phyloP scores from a whole-genome alignment of 2,888 invertebrate genomes.

The Lissonota sp. region DNA sequence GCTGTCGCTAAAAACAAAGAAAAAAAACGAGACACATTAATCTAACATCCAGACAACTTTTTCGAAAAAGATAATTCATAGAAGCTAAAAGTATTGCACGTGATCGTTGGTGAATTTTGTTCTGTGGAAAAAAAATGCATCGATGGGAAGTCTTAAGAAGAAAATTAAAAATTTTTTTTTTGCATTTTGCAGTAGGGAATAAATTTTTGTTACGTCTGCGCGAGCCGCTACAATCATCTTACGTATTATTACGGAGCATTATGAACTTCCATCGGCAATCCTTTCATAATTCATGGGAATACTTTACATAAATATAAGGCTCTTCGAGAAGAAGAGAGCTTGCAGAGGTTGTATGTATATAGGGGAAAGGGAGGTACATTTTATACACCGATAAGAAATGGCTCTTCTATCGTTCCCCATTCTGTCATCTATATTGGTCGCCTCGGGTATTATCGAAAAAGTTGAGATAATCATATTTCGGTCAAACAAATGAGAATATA shows the following conservation, averaged over 20 bases:
- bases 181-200: too few relatives aligned
- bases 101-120: too few relatives aligned
- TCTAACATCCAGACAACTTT: not conserved
- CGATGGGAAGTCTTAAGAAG: too few relatives aligned
- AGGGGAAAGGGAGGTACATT: too few relatives aligned
- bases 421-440: slow-evolving; percentile 2
- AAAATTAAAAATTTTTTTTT: too few relatives aligned
- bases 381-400: slow-evolving; percentile 29
- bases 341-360: slow-evolving; percentile 4
- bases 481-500: slow-evolving; percentile 20
- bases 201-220: not conserved
- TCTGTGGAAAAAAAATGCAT: too few relatives aligned
- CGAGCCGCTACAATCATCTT: not conserved
- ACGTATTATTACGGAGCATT: slow-evolving; percentile 22
- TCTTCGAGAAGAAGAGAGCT: slow-evolving; percentile 9
- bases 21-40: slow-evolving; percentile 63
- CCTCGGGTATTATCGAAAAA: slow-evolving; percentile 17
- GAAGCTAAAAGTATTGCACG: not conserved
- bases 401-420: slow-evolving; percentile 18
- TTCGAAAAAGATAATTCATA: not conserved
- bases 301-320: slow-evolving; percentile 30
- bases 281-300: slow-evolving; percentile 25
- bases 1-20: slow-evolving; percentile 83
- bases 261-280: not conserved
- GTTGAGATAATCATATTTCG: slow-evolving; percentile 41